phyloP scores from a whole-genome alignment of 1,140 invertebrate genomes.

The Euschistus heros region DNA sequence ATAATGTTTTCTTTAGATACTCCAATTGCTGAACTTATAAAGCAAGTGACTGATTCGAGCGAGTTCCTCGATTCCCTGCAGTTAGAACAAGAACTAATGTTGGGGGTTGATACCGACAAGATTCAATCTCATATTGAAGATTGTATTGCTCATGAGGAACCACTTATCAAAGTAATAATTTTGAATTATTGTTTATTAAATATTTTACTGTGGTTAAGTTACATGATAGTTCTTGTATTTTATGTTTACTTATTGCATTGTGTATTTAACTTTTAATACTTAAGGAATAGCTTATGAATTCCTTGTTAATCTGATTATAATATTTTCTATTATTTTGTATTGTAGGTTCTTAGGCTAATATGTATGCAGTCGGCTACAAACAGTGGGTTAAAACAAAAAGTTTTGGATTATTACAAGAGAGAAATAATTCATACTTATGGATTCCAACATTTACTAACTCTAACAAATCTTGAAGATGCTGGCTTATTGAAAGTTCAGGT shows the following conservation, averaged over 20 bases:
- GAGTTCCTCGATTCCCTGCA: slow-evolving; percentile 54
- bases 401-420: slow-evolving; percentile 83
- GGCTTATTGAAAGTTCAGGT: slow-evolving; percentile 64
- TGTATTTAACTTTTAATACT: not conserved
- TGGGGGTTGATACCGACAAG: slow-evolving; percentile 84
- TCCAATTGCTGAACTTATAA: slow-evolving; percentile 63
- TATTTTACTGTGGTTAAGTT: not conserved
- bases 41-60: slow-evolving; percentile 54
- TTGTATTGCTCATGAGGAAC: slow-evolving; percentile 71
- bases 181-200: not conserved
- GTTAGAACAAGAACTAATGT: slow-evolving; percentile 83
- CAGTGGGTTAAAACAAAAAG: slow-evolving; percentile 81
- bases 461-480: slow-evolving; percentile 80
- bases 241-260: not conserved
- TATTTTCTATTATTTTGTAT: slow-evolving; percentile 7
- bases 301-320: not conserved
- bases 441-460: slow-evolving; percentile 67
- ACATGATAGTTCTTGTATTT: not conserved
- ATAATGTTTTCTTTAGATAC: slow-evolving; percentile 44
- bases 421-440: slow-evolving; percentile 90
- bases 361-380: slow-evolving; percentile 80
- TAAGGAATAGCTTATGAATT: too few relatives aligned
- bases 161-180: slow-evolving; percentile 56
- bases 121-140: slow-evolving; percentile 81
- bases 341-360: slow-evolving; percentile 66